Evolutionary conservation across 1,140 invertebrate species (phyloP), one percentile per base, ranked within the genome.

Genomic region (Euura lappo): DNA sequence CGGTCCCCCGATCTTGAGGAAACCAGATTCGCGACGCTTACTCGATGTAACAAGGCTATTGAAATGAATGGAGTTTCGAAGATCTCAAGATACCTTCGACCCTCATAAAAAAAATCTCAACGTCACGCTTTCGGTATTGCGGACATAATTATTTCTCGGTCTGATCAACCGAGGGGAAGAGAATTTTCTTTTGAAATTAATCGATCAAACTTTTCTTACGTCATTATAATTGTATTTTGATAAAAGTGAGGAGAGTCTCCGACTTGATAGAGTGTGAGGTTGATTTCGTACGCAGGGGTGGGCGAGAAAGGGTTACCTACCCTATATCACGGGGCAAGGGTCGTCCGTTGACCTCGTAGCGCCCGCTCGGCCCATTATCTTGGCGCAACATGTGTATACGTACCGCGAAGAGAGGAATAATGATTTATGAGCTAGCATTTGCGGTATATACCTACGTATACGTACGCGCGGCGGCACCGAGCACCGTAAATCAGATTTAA

Each of bases 311-410:
- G 42, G 65, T 65, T 66, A 72, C 8, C 72, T 72, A 77, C 74
- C 75, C 78, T 46, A 67, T 75, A 73, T 71, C 77, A 72, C 13
- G 75, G 74, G 44, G 47, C 77, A 78, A 7, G 73, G 80, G 73
- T 81, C 81, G 80, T 79, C 73, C 78, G 76, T 78, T 82, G 81
- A 82, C 79, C 80, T 76, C 81, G 75, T 70, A 46, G 66, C 71
- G 76, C 78, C 74, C 74, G 71, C 71, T 64, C 68, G 70, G 76
- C 74, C 81, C 75, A 79, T 81, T 79, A 79, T 79, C 80, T 79
- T 68, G 65, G 71, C 47, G 66, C 78, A 76, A 74, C 70, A 70
- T 74, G 71, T 79, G 65, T 51, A 70, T 72, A 47, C 73, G 73
- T 73, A 72, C 69, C 69, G 46, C 71, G 67, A 60, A n/a, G 68